Conservation (phyloP, 2,113 vertebrate species). For the Hiodon alosoides region DNA sequence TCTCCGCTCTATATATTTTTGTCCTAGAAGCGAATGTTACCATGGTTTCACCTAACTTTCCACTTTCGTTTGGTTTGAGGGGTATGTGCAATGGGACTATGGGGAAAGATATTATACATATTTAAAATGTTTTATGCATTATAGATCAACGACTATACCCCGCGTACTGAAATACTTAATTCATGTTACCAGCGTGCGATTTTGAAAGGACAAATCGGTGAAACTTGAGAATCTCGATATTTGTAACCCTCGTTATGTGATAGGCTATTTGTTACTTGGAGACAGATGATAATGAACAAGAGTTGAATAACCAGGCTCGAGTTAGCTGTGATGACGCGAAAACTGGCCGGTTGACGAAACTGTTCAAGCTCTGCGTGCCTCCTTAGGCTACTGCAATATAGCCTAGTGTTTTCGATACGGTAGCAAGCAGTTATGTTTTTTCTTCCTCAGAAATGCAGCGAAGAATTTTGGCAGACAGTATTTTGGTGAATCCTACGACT, state of each 20-base stretch:
- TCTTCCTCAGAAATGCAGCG: neutral
- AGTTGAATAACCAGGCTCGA: neutral
- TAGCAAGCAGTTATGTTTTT: too few relatives aligned
- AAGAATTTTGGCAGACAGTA: neutral
- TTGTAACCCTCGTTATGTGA: neutral
- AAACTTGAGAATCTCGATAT: conserved; percentile 6
- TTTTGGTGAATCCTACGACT: neutral
- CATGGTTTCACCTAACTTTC: neutral
- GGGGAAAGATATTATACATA: too few relatives aligned
- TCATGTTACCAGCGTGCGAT: neutral
- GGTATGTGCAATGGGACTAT: too few relatives aligned
- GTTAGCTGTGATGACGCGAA: neutral
- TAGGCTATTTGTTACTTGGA: conserved; percentile 11
- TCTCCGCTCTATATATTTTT: too few relatives aligned
- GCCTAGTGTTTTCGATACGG: neutral
- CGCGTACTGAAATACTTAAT: neutral
- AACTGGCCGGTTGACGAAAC: neutral
- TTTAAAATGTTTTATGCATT: neutral
- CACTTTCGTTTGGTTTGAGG: neutral
- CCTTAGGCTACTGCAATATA: neutral
- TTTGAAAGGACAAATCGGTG: neutral
- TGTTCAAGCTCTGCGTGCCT: neutral
- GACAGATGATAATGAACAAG: neutral
- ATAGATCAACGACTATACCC: too few relatives aligned
- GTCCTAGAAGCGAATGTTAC: neutral